Evolutionary conservation across 2,888 invertebrate species (phyloP).

Genomic region (Synergus umbraculus): DNA sequence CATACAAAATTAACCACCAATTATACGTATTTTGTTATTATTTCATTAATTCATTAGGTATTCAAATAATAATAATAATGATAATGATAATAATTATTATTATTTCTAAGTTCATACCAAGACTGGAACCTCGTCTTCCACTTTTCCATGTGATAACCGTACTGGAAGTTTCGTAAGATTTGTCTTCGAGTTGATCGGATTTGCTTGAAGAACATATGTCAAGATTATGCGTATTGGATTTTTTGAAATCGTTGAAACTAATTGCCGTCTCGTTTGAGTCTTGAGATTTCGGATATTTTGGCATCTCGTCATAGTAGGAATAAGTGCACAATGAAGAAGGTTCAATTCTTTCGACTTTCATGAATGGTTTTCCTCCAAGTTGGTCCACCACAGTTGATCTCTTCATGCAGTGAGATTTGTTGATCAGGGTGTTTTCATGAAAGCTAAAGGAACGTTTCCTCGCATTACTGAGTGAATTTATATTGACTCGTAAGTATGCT

Average conservation of each 20-base stretch:
- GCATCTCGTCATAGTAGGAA: conserved; percentile 87
- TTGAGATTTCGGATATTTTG: conserved; percentile 78
- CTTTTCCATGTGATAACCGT: conserved; percentile 86
- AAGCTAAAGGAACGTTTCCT: conserved; percentile 78
- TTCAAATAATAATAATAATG: no score
- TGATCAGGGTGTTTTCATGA: conserved; percentile 74
- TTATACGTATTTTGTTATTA: no score
- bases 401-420: conserved; percentile 50
- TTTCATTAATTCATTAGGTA: no score
- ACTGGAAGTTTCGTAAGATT: conserved; percentile 75
- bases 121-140: conserved; percentile 85
- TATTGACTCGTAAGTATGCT: conserved; percentile 66
- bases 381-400: neutral
- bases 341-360: conserved; percentile 70
- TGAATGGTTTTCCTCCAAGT: neutral
- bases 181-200: conserved; percentile 77
- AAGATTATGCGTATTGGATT: conserved; percentile 51
- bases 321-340: conserved; percentile 89
- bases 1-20: no score
- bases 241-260: conserved; percentile 80
- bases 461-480: conserved; percentile 63
- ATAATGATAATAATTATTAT: neutral
- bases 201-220: conserved; percentile 59
- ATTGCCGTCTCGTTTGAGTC: conserved; percentile 80
- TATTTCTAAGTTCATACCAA: conserved; percentile 78